Evolutionary conservation across 2,888 invertebrate species (phyloP).

Genomic region (Drosophila austrosaltans): DNA sequence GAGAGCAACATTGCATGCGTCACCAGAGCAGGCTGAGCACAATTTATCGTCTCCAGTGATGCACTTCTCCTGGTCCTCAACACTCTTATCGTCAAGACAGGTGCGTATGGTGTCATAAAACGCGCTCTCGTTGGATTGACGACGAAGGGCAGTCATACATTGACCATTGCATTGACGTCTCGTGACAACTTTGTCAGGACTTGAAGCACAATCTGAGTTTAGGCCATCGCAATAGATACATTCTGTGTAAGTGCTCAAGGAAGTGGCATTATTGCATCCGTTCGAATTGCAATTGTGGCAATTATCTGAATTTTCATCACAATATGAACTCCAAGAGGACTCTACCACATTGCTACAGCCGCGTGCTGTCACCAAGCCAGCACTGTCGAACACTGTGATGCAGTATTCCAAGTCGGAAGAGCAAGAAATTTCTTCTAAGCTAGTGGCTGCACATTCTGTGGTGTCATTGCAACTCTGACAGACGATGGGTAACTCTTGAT

Average conservation of each 20-base stretch:
- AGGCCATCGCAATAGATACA: conserved; percentile 74
- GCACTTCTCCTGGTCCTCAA: conserved; percentile 64
- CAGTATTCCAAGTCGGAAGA: conserved; percentile 64
- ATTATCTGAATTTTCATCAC: conserved; percentile 59
- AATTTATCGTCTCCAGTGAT: conserved; percentile 31
- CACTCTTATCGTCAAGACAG: conserved; percentile 80
- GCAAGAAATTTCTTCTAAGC: conserved; percentile 20
- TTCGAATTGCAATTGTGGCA: conserved; percentile 81
- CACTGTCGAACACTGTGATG: conserved; percentile 72
- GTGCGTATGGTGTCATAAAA: conserved; percentile 63
- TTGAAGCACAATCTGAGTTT: conserved; percentile 57
- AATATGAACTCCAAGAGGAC: conserved; percentile 54
- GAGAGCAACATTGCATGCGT: conserved; percentile 59
- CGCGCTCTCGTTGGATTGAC: conserved; percentile 28
- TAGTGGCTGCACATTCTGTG: conserved; percentile 44
- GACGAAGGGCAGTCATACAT: conserved; percentile 74
- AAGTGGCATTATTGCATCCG: conserved; percentile 69
- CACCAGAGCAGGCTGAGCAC: conserved; percentile 63
- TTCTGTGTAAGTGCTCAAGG: conserved; percentile 57
- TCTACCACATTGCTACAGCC: conserved; percentile 78
- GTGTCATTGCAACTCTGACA: conserved; percentile 66
- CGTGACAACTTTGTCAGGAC: conserved; percentile 46
- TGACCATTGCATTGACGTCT: conserved; percentile 71
- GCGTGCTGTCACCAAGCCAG: conserved; percentile 58
- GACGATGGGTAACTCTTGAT: conserved; percentile 71